Base-by-base conservation (phyloP, 2,888 invertebrate genomes). In the Abrostola tripartita region DNA sequence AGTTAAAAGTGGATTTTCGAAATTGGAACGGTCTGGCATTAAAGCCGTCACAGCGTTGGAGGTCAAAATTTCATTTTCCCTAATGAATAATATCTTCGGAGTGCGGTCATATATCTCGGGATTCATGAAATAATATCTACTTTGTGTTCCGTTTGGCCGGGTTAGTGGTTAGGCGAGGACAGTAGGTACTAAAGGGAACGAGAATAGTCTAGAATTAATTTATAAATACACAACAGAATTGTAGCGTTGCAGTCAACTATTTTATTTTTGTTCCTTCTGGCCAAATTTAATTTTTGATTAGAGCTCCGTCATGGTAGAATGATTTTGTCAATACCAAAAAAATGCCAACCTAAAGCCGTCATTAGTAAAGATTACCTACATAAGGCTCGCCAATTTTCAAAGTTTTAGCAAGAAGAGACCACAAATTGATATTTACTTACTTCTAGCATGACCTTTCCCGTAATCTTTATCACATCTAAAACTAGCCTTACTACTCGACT, bases 61-160 rank as follows among this genome's bases (percentile, higher is more conserved):
- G 88, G 88, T 88, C 85, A 86, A 89, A 81, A 91, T 91, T 91
- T 88, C 87, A 91, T 90, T 88, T 88, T 85, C 85, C 81, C 74
- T 89, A 90, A 90, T 89, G 89, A 90, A 92, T 91, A 91, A 92
- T 92, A 90, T 86, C 86, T 85, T 74, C 74, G 77, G 85, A 90
- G 79, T 86, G 87, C 78, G 81, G 77, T 81, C 90, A 89, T 92
- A 92, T 89, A 91, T 91, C 87, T 90, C 81, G 79, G 88, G 89
- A 91, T 91, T 89, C 87, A 79, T 76, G 82, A 84, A 87, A 90
- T 78, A 81, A 83, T 78, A 82, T 74, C 81, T 79, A 79, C 75
- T 81, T 76, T 61, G 63, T 85, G 85, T 75, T 69, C 37, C 68
- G 78, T 84, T 85, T 79, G 70, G 59, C 66, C 44, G 38, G 38